These are phyloP conservation scores for Acyrthosiphon pisum DNA, from an alignment of 1,140 invertebrate genomes.

Conservation along the genomic window DNA sequence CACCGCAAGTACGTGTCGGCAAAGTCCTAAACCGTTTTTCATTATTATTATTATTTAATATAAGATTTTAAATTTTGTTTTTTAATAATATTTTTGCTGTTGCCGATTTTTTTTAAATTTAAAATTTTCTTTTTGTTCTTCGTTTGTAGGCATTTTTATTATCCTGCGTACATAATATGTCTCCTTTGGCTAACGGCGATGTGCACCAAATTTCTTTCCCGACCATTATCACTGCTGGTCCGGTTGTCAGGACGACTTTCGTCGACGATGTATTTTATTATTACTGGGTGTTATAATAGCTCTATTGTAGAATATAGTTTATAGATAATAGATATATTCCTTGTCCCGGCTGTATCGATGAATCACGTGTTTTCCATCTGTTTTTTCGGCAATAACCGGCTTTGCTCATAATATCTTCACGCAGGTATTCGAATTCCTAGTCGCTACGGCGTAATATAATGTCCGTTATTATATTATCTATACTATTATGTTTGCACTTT, in stretches of 20 bases:
- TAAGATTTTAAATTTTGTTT: background rate
- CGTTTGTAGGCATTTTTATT: background rate
- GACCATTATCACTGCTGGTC: background rate
- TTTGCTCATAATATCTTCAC: background rate
- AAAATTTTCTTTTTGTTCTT: background rate
- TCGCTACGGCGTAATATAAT: background rate
- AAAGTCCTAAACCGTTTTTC: background rate
- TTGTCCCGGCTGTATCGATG: background rate
- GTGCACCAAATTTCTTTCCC: background rate
- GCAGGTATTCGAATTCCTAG: background rate
- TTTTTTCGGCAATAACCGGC: background rate
- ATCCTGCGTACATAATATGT: too few relatives aligned
- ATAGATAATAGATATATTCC: background rate
- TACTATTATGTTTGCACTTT: background rate
- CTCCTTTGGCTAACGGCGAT: too few relatives aligned
- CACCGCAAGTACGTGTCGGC: slow-evolving; percentile 50
- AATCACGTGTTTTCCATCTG: slow-evolving; percentile 3
- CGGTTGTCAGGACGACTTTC: background rate
- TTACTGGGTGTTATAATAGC: background rate
- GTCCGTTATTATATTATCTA: background rate
- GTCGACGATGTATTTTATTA: background rate
- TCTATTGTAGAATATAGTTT: background rate
- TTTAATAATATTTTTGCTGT: background rate
- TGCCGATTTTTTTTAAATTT: background rate
- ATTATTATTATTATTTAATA: background rate